Evolutionary conservation across 1,140 invertebrate species (phyloP), one percentile per base, ranked within the genome.

Genomic region (Dendrolimus kikuchii): DNA sequence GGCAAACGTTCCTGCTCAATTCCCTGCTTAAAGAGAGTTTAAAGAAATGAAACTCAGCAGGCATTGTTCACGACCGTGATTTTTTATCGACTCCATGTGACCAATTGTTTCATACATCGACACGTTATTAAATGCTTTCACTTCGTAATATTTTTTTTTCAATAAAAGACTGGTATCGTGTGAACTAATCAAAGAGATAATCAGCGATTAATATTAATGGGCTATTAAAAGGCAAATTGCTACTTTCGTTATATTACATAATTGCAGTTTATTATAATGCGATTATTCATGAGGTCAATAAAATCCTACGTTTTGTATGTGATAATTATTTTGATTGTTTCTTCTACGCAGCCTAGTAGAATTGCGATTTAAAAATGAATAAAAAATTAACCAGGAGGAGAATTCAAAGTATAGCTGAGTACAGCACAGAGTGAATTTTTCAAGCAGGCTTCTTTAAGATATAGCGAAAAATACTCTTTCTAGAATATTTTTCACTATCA

Each of bases 21-120:
- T 43, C 42, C 42, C 42, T 5, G 10, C 10, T 5, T 6, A 8
- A 9, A 43, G 8, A 43, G 8, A 42, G 42, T n/a, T 7, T 42
- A 62, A 54, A 69, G 60, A 69, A 66, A 68, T 53, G 56, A 59
- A 65, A 68, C 64, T 69, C 60, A 62, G 64, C 68, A 69, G 63
- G 49, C 57, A 74, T 74, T 72, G 66, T 71, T 72, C 61, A 61
- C 56, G 62, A 46, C 53, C 55, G 56, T 53, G 51, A 53, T 59
- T 71, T 70, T 70, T 67, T 59, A 65, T 64, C 58, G 57, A 55
- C 42, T 45, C 51, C 62, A 62, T 64, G 56, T 64, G 60, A 66
- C 65, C 63, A 57, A 68, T 71, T 74, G 64, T 38, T 49, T 55
- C 56, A 58, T 62, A 54, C 68, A 71, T 75, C 62, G 60, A 66